phyloP scores from a whole-genome alignment of 2,113 vertebrate genomes.

The Mola mola region DNA sequence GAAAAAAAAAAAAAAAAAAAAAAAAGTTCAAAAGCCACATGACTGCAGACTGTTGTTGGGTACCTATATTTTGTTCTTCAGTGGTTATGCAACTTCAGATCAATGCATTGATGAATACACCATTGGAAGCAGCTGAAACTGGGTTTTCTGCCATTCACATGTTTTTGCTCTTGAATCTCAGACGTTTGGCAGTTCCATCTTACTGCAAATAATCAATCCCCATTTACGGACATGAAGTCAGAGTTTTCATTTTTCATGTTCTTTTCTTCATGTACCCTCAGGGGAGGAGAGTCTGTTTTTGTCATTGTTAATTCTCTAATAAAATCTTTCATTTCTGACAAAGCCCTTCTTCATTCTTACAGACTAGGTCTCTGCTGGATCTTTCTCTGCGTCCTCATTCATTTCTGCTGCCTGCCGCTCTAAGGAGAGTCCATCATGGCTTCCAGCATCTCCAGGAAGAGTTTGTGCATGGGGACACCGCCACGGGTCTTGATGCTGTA shows the following conservation, averaged over 20 bases:
- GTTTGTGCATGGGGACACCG: constrained; percentile 94
- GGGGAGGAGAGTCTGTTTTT: constrained; percentile 35
- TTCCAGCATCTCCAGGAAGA: constrained; percentile 95
- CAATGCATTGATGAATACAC: constrained; percentile 45
- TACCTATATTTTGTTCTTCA: constrained; percentile 49
- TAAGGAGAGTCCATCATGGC: constrained; percentile 94
- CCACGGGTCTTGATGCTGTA: constrained; percentile 92
- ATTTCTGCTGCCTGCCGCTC: constrained; percentile 17
- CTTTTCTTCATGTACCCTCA: constrained; percentile 35
- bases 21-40: constrained; percentile 60
- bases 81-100: constrained; percentile 52
- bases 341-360: constrained; percentile 40
- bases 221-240: constrained; percentile 21
- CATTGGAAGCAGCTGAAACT: constrained; percentile 36
- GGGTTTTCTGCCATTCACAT: constrained; percentile 37
- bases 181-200: constrained; percentile 57
- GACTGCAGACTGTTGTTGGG: constrained; percentile 43
- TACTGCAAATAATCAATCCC: constrained; percentile 31
- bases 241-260: constrained; percentile 25
- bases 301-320: constrained; percentile 38
- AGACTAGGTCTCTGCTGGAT: constrained; percentile 40
- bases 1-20: no score
- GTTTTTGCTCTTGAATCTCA: constrained; percentile 31
- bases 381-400: not conserved
- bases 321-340: constrained; percentile 50